Conservation (phyloP, 2,797 vertebrate species). For the Enteromius unitaeniatus region DNA sequence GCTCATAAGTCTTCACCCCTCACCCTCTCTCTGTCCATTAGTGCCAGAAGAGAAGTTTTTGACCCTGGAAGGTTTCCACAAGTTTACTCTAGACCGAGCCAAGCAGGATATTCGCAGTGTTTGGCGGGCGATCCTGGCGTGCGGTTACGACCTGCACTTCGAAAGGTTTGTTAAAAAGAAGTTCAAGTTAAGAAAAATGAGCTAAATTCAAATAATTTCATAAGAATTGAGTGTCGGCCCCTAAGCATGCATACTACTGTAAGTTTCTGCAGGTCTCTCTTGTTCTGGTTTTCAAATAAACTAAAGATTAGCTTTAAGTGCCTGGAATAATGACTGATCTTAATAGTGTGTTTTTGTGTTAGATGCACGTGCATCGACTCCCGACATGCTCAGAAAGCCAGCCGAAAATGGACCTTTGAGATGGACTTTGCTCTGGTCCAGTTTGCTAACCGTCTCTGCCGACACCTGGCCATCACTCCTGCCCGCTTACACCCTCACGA, state of each 20-base stretch:
- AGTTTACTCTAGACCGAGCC: conserved; percentile 92
- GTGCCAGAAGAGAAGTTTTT: conserved; percentile 95
- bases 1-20: neutral
- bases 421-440: conserved; percentile 96
- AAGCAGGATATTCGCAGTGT: conserved; percentile 98
- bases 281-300: neutral
- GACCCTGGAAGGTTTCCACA: conserved; percentile 96
- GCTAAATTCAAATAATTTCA: no score
- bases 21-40: conserved; percentile 60
- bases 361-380: conserved; percentile 89
- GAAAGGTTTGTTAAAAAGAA: conserved; percentile 84
- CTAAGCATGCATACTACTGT: no score
- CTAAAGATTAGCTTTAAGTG: neutral
- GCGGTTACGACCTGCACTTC: conserved; percentile 96
- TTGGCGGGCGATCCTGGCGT: conserved; percentile 95
- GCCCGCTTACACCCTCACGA: conserved; percentile 95
- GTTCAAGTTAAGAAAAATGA: neutral
- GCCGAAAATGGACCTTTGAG: conserved; percentile 92
- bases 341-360: neutral
- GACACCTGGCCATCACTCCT: conserved; percentile 95
- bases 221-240: neutral
- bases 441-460: conserved; percentile 93
- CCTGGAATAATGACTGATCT: neutral
- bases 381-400: conserved; percentile 92
- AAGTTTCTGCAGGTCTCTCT: neutral